Evolutionary conservation across 2,888 invertebrate species (phyloP).

Genomic region (Spodoptera littoralis): DNA sequence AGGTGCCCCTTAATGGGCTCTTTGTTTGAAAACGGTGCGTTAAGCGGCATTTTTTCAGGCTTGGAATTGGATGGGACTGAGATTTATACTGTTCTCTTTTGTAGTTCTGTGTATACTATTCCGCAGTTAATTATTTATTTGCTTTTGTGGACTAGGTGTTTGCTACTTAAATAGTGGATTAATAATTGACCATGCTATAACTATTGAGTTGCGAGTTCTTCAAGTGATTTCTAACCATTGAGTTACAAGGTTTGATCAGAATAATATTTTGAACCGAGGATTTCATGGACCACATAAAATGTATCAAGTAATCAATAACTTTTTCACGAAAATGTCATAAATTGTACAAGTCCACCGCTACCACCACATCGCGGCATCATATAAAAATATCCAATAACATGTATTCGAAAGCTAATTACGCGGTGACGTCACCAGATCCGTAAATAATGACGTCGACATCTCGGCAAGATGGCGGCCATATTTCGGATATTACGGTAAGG

Average conservation of each 20-base stretch:
- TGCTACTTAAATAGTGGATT: too few species aligned
- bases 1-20: constrained; percentile 39
- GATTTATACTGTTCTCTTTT: constrained; percentile 2
- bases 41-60: constrained; percentile 4
- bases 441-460: constrained; percentile 69
- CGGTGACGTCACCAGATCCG: constrained; percentile 61
- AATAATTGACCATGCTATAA: too few species aligned
- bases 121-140: too few species aligned
- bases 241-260: too few species aligned
- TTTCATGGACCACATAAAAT: too few species aligned
- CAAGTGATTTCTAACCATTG: too few species aligned
- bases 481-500: constrained; percentile 60
- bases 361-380: not conserved
- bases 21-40: constrained; percentile 38
- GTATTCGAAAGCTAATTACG: constrained; percentile 70
- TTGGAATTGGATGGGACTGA: constrained; percentile 21
- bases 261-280: too few species aligned
- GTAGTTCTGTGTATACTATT: not conserved
- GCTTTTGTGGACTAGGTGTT: too few species aligned
- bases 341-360: too few species aligned
- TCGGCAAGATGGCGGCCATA: constrained; percentile 64
- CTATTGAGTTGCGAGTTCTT: too few species aligned
- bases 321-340: too few species aligned
- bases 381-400: constrained; percentile 60
- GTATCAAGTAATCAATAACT: too few species aligned